Percentiles rank a stretch among this genome's conserved stretches.
These are phyloP conservation scores for Aphelenchoides avenae DNA, from an alignment of 1,140 invertebrate species.

Conservation along the genomic window DNA sequence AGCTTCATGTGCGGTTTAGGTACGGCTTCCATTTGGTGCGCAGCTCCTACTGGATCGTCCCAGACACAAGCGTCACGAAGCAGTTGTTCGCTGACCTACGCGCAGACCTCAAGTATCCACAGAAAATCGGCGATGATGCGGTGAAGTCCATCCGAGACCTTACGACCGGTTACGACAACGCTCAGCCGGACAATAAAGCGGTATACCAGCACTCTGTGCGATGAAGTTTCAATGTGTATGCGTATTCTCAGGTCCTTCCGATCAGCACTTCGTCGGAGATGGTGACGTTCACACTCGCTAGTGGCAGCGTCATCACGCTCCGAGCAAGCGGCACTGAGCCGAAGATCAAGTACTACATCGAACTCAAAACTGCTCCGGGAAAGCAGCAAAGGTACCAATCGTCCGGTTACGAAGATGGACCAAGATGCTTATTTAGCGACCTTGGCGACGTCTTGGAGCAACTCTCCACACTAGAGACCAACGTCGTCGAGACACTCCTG, in stretches of 20 bases:
- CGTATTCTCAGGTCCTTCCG: constrained; percentile 66
- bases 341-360: constrained; percentile 95
- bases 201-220: constrained; percentile 51
- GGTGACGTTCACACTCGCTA: constrained; percentile 89
- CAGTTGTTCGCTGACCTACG: constrained; percentile 46
- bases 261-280: constrained; percentile 77
- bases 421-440: constrained; percentile 27
- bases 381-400: constrained; percentile 46
- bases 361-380: constrained; percentile 66
- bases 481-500: constrained; percentile 51
- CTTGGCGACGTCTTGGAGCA: constrained; percentile 28
- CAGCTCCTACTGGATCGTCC: constrained; percentile 55
- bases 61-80: constrained; percentile 40
- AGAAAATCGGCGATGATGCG: constrained; percentile 69
- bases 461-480: constrained; percentile 38
- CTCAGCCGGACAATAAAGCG: constrained; percentile 70
- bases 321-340: constrained; percentile 97
- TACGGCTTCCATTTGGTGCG: constrained; percentile 56
- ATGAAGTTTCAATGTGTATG: not conserved
- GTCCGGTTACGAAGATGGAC: not conserved
- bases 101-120: constrained; percentile 63
- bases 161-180: constrained; percentile 77
- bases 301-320: constrained; percentile 79
- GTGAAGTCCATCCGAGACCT: constrained; percentile 77
- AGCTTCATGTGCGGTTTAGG: constrained; percentile 9